Percentiles rank a stretch among this genome's conserved stretches.
These are phyloP conservation scores for Ormyrus nitidulus DNA, from an alignment of 2,888 invertebrate genomes.

Conservation along the genomic window DNA sequence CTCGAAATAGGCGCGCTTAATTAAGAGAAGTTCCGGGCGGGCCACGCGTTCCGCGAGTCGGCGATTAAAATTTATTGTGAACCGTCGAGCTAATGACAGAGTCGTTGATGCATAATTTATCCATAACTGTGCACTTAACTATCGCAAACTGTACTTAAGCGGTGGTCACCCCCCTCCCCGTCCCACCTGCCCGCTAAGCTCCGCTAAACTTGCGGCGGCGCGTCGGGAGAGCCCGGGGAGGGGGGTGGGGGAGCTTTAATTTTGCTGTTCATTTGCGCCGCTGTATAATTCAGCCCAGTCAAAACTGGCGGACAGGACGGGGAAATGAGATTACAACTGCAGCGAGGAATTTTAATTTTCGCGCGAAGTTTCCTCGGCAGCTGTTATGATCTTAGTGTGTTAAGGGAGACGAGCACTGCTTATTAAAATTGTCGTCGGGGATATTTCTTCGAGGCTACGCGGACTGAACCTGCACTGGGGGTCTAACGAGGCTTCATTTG, in stretches of 20 bases:
- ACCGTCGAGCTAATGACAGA: slow-evolving; percentile 51
- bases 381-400: slow-evolving; percentile 7
- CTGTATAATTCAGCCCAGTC: slow-evolving; percentile 45
- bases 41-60: neutral
- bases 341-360: slow-evolving; percentile 41
- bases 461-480: too few relatives aligned
- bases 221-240: neutral
- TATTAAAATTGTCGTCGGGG: too few relatives aligned
- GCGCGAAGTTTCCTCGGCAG: neutral
- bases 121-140: slow-evolving; percentile 49
- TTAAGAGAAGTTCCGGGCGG: slow-evolving; percentile 13
- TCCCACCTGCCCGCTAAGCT: slow-evolving; percentile 11
- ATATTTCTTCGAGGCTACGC: too few relatives aligned
- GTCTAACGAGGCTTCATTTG: too few relatives aligned
- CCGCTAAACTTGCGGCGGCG: slow-evolving; percentile 30
- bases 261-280: slow-evolving; percentile 48
- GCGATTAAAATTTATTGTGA: slow-evolving; percentile 46
- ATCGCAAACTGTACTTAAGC: slow-evolving; percentile 53
- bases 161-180: slow-evolving; percentile 40
- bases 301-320: neutral
- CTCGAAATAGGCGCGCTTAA: slow-evolving; percentile 26
- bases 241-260: slow-evolving; percentile 30
- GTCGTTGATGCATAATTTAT: slow-evolving; percentile 54
- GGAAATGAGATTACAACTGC: slow-evolving; percentile 34
- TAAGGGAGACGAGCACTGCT: neutral